Evolutionary conservation across 2,797 vertebrate genomes (phyloP).

Genomic region (Odontamblyopus lacepedii): DNA sequence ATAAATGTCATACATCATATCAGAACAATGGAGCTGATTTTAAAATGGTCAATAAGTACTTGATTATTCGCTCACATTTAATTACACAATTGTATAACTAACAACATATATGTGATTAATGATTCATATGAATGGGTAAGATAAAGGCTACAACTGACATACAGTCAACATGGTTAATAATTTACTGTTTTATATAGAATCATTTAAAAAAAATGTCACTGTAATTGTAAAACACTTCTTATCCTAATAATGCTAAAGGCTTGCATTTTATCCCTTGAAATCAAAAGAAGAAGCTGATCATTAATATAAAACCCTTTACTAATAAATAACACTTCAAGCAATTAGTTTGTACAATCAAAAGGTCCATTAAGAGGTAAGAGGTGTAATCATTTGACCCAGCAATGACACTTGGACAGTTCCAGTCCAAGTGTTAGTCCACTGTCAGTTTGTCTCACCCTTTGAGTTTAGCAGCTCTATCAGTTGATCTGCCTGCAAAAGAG

Average conservation of each 20-base stretch:
- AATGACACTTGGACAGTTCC: no score
- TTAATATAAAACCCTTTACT: not conserved
- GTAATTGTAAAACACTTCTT: not conserved
- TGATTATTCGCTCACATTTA: not conserved
- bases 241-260: not conserved
- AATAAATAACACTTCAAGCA: constrained; percentile 23
- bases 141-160: not conserved
- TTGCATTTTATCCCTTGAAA: constrained; percentile 16
- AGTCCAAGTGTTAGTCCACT: not conserved
- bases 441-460: constrained; percentile 72
- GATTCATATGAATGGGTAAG: constrained; percentile 5
- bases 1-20: constrained; percentile 20
- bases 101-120: not conserved
- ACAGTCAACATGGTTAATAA: not conserved
- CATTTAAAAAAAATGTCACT: not conserved
- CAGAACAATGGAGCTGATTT: not conserved
- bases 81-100: not conserved
- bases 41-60: not conserved
- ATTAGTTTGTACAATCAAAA: constrained; percentile 10
- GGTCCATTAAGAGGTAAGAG: not conserved
- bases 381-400: not conserved
- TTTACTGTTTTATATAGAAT: not conserved
- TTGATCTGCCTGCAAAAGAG: constrained; percentile 86
- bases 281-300: not conserved
- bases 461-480: constrained; percentile 86